Percentiles rank a stretch among this genome's conserved stretches.
These are phyloP conservation scores for Orthonychiurus folsomi DNA, from an alignment of 2,888 invertebrate species.

Conservation along the genomic window DNA sequence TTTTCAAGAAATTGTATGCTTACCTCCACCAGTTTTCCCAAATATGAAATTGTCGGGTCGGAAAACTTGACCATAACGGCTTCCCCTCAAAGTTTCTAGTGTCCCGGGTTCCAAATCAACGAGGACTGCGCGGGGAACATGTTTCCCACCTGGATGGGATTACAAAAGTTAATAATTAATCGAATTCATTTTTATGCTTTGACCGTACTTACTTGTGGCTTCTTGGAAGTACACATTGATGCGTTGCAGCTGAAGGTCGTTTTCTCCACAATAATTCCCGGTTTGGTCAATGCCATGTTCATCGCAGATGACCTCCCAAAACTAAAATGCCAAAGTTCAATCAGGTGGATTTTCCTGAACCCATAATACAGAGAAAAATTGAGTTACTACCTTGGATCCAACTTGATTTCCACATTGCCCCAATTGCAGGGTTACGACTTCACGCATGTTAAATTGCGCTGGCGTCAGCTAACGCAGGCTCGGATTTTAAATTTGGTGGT, in stretches of 20 bases:
- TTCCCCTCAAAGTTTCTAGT: constrained; percentile 92
- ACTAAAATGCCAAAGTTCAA: no score
- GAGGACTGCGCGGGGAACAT: constrained; percentile 85
- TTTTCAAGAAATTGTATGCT: no score
- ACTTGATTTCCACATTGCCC: no score
- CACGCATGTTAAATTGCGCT: no score
- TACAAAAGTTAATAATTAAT: no score
- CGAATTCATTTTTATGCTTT: no score
- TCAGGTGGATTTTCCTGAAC: no score
- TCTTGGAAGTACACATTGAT: constrained; percentile 73
- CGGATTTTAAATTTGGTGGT: no score
- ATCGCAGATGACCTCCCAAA: constrained; percentile 66
- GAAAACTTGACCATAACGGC: constrained; percentile 71
- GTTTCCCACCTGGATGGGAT: constrained; percentile 68
- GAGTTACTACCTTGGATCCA: no score
- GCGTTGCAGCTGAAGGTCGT: constrained; percentile 62
- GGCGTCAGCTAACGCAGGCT: no score
- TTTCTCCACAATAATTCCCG: constrained; percentile 61
- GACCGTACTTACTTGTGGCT: constrained; percentile 16
- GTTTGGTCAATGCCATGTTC: constrained; percentile 66
- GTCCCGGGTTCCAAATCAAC: constrained; percentile 94
- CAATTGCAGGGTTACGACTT: no score
- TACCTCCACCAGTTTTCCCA: constrained; percentile 53
- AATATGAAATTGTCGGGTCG: constrained; percentile 62
- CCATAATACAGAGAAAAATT: no score